Evolutionary conservation across 2,888 invertebrate species (phyloP).

Genomic region (Cephonodes hylas): DNA sequence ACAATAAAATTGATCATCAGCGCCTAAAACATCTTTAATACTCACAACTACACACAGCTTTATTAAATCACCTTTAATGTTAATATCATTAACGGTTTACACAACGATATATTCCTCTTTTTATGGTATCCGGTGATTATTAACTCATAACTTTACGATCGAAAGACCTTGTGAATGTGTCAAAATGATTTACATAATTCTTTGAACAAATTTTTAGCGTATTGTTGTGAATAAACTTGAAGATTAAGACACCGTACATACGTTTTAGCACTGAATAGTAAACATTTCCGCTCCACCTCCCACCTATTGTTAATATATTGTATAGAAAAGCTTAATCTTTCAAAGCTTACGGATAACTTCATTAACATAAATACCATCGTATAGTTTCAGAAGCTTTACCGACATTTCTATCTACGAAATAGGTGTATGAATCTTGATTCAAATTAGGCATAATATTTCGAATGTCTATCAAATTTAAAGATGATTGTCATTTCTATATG

Average conservation of each 20-base stretch:
- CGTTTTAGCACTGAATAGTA: conserved; percentile 11
- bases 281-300: conserved; percentile 15
- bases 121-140: background rate
- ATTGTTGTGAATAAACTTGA: conserved; percentile 1
- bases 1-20: too few relatives aligned
- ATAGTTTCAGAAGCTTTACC: background rate
- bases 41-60: background rate
- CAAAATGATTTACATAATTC: background rate
- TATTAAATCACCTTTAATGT: background rate
- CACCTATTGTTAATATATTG: background rate
- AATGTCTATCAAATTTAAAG: too few relatives aligned
- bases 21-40: too few relatives aligned
- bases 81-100: background rate
- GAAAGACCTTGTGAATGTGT: conserved; percentile 1
- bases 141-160: background rate
- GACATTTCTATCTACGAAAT: too few relatives aligned
- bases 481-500: too few relatives aligned
- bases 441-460: too few relatives aligned
- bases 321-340: background rate
- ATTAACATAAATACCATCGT: background rate
- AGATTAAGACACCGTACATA: background rate
- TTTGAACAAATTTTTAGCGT: conserved; percentile 4
- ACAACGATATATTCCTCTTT: background rate
- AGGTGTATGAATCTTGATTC: too few relatives aligned
- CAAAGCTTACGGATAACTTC: background rate